Base-by-base conservation (phyloP, 2,113 vertebrate species). In the Leptodactylus fuscus region DNA sequence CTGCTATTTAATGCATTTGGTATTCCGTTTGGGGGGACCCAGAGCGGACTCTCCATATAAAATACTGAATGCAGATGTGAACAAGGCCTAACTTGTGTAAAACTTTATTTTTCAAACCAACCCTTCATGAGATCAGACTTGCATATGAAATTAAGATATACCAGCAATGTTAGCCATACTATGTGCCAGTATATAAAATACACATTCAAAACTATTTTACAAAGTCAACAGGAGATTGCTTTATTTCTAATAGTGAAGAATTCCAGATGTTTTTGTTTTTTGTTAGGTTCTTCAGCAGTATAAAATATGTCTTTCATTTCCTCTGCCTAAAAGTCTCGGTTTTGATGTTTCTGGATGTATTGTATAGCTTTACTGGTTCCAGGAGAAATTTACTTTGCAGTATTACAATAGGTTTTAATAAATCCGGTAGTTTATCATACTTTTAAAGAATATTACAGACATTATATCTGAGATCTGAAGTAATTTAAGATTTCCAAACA, bases 271-370 rank as follows among this genome's bases (percentile, higher is more conserved):
- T 69, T 85, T 77, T 75, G 55, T 62, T 84, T 77, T 78, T 85
- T 73, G 81, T 44, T 73, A 83, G 69, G 60, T 78, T 85, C 60
- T 69, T 69, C 74, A 32, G 73, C 18, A 60, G 44, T 85, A 85
- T 78, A 85, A 78, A 76, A 65, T 84, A 78, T 85, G 83, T 51
- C 83, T 85, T 78, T 85, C 74, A 78, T 77, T 77, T 83, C 82
- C 82, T 83, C 70, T 83, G 15, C 15, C 82, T 62, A 29, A 83
- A 75, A 74, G 69, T 82, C 48, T 60, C 58, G 49, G 32, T 83
- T 83, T 83, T 83, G 82, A 83, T 62, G 82, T 62, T 83, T 75
- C 34, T 75, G 36, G 82, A 83, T 83, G 10, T 75, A 83, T 29
- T 83, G 69, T 74, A 83, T 53, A 75, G 53, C 46, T 83, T 83